Percentiles rank a stretch among this genome's conserved stretches.
phyloP scores from a whole-genome alignment of 2,113 vertebrate species.

The Dasyprocta punctata region DNA sequence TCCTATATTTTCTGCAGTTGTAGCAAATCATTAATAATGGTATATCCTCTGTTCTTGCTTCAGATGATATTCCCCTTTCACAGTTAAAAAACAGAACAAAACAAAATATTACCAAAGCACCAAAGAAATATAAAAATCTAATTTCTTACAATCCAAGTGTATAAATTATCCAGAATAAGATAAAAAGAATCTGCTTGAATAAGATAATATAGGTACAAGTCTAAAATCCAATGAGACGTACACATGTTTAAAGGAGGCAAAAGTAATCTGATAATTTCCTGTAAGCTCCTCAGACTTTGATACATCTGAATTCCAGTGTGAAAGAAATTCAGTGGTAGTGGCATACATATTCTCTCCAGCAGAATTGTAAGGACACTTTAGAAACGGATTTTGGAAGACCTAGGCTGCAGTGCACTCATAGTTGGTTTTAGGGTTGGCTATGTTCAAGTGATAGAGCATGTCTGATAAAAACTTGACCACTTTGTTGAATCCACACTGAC shows the following conservation, averaged over 20 bases:
- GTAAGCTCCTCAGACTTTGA: background rate
- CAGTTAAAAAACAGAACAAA: slow-evolving; percentile 18
- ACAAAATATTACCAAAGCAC: background rate
- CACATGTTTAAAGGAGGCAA: background rate
- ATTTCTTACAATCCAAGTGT: background rate
- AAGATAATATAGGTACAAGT: background rate
- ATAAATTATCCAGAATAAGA: background rate
- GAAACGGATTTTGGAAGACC: slow-evolving; percentile 11
- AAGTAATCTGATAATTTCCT: background rate
- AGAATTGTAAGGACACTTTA: background rate
- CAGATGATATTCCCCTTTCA: background rate
- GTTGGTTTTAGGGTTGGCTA: background rate
- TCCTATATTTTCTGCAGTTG: background rate
- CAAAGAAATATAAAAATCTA: background rate
- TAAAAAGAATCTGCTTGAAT: background rate
- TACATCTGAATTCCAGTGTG: background rate
- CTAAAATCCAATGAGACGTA: background rate
- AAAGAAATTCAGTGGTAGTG: background rate
- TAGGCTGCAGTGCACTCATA: background rate
- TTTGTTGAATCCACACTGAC: background rate
- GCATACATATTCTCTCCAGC: background rate
- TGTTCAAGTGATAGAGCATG: background rate
- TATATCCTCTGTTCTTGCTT: background rate
- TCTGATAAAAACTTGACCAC: background rate
- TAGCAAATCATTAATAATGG: slow-evolving; percentile 1